A percentile compares a stretch with the other conserved stretches of the same genome.
These are phyloP conservation scores for Holocentrus rufus DNA, from an alignment of 2,797 vertebrate species.

Conservation along the genomic window DNA sequence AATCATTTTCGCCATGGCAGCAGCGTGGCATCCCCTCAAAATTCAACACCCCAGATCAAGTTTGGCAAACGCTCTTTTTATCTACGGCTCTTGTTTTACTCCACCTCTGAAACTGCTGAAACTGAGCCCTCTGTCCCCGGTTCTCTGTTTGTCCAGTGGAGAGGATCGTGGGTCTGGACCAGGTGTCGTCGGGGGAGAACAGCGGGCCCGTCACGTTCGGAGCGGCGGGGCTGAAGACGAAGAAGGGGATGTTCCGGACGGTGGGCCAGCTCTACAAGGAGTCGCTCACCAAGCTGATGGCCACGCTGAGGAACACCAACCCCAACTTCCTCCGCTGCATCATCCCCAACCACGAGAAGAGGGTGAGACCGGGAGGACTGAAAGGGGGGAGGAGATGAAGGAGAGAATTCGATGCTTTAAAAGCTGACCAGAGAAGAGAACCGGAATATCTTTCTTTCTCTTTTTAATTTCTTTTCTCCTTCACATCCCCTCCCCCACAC, in stretches of 20 bases:
- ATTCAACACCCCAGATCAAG: slow-evolving; percentile 9
- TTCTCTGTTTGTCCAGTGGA: slow-evolving; percentile 82
- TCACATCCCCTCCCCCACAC: neutral
- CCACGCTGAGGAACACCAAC: slow-evolving; percentile 92
- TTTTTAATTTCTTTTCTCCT: neutral
- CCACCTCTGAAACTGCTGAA: slow-evolving; percentile 4
- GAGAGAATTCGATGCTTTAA: too few species aligned
- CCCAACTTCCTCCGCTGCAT: slow-evolving; percentile 95
- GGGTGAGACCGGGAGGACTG: slow-evolving; percentile 73
- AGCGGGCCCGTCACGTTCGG: slow-evolving; percentile 84
- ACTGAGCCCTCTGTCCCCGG: neutral
- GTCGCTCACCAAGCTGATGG: slow-evolving; percentile 92
- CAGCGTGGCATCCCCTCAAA: slow-evolving; percentile 1
- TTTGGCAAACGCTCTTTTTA: neutral
- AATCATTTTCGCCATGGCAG: slow-evolving; percentile 11
- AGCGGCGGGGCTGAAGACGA: slow-evolving; percentile 87
- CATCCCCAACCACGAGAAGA: slow-evolving; percentile 93
- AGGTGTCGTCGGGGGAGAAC: slow-evolving; percentile 86
- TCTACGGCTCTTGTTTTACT: slow-evolving; percentile 9
- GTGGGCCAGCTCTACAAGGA: slow-evolving; percentile 96
- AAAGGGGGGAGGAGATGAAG: too few species aligned
- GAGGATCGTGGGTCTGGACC: slow-evolving; percentile 90
- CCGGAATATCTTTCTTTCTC: neutral
- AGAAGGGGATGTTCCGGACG: slow-evolving; percentile 93
- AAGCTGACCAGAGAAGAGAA: neutral